Evolutionary conservation across 2,888 invertebrate species (phyloP).

Genomic region (Pseudoips prasinana): DNA sequence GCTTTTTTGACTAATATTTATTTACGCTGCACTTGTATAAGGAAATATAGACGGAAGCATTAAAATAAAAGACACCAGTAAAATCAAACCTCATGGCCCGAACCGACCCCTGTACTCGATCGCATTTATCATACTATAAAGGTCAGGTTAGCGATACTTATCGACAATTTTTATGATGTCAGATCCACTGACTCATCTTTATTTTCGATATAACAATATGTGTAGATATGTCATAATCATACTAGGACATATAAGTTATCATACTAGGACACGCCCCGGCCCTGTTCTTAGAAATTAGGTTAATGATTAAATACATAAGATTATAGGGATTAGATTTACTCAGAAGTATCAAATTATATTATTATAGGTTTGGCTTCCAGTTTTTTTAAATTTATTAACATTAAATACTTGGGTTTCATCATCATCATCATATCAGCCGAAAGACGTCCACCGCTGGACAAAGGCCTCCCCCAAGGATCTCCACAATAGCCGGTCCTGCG

Average conservation of each 20-base stretch:
- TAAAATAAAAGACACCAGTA: no score
- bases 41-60: no score
- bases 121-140: constrained; percentile 68
- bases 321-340: constrained; percentile 1
- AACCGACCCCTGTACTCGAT: constrained; percentile 58
- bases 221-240: constrained; percentile 36
- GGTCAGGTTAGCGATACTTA: constrained; percentile 68
- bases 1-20: no score
- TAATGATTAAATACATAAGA: constrained; percentile 17
- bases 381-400: no score
- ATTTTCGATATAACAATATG: constrained; percentile 40
- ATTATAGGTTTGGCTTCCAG: no score
- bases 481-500: no score
- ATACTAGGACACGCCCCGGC: constrained; percentile 14
- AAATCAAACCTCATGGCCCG: constrained; percentile 38
- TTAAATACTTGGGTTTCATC: no score
- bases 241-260: constrained; percentile 14
- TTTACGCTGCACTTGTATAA: no score
- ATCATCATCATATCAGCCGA: no score
- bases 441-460: no score
- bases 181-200: constrained; percentile 63
- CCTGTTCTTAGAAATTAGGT: constrained; percentile 18
- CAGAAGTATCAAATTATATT: no score
- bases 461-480: no score
- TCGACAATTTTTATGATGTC: constrained; percentile 66